Evolutionary conservation across 2,113 vertebrate genomes (phyloP).

Genomic region (Labrus mixtus): DNA sequence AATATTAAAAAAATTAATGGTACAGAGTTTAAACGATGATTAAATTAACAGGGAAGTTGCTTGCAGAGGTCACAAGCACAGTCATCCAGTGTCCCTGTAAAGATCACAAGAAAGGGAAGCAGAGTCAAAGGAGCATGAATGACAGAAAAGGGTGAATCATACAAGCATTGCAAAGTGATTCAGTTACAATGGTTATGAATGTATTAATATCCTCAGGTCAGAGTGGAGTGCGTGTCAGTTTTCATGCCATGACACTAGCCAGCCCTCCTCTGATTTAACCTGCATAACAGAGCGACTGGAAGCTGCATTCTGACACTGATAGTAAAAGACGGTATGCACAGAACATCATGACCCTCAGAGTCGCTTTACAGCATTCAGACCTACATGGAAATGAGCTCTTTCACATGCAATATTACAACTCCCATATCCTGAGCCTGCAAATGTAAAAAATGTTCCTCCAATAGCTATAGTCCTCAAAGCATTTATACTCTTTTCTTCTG

Average conservation of each 20-base stretch:
- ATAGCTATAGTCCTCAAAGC: no score
- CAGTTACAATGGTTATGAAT: not conserved
- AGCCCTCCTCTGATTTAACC: slow-evolving; percentile 30
- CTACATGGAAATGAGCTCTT: not conserved
- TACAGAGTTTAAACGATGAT: no score
- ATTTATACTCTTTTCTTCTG: not conserved
- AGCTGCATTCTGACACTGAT: slow-evolving; percentile 12
- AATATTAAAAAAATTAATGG: no score
- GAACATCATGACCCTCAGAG: slow-evolving; percentile 2
- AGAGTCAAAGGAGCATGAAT: not conserved
- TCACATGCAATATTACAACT: no score
- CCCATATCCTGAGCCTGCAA: no score
- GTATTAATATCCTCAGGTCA: slow-evolving; percentile 8
- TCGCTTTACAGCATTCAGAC: not conserved
- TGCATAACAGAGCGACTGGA: slow-evolving; percentile 15
- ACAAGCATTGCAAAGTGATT: not conserved
- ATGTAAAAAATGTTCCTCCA: no score
- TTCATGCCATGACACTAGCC: slow-evolving; percentile 15
- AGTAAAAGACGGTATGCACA: slow-evolving; percentile 30
- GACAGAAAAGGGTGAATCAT: not conserved
- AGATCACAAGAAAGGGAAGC: not conserved
- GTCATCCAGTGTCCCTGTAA: not conserved
- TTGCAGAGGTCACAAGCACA: not conserved
- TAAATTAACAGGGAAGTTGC: no score
- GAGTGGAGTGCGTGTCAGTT: slow-evolving; percentile 31